phyloP scores from a whole-genome alignment of 2,888 invertebrate species.

The Pachymerium ferrugineum region DNA sequence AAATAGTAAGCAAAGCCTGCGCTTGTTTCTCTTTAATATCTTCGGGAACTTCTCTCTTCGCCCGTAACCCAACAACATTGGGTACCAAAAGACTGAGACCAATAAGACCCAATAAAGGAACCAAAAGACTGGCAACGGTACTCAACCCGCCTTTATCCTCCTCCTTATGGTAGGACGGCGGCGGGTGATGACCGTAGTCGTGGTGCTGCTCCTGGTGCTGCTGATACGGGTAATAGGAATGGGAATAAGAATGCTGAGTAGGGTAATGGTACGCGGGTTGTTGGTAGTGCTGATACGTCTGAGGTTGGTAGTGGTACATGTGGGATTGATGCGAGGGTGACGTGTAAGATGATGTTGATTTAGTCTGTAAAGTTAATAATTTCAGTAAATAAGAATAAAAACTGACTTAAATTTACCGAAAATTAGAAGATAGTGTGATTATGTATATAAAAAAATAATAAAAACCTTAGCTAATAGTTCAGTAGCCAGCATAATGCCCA shows the following conservation, averaged over 20 bases:
- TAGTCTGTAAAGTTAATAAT: too few relatives aligned
- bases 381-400: too few relatives aligned
- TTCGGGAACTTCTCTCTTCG: not conserved
- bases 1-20: not conserved
- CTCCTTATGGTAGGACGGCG: not conserved
- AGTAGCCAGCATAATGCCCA: too few relatives aligned
- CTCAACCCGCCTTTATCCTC: not conserved
- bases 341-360: too few relatives aligned
- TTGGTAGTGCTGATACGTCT: not conserved
- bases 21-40: not conserved
- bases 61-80: slow-evolving; percentile 14
- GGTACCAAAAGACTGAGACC: slow-evolving; percentile 30
- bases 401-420: too few relatives aligned
- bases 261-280: not conserved
- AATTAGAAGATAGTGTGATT: too few relatives aligned
- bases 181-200: not conserved
- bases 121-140: slow-evolving; percentile 17
- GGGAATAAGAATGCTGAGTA: not conserved
- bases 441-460: too few relatives aligned
- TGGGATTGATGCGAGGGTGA: not conserved
- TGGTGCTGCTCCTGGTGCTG: not conserved
- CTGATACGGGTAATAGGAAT: not conserved
- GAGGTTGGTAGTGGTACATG: not conserved
- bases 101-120: slow-evolving; percentile 23
- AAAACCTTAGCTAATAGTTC: too few relatives aligned